Percentiles rank a stretch among this genome's conserved stretches.
Evolutionary conservation across 2,797 vertebrate species (phyloP).

Genomic region (Columba guinea): DNA sequence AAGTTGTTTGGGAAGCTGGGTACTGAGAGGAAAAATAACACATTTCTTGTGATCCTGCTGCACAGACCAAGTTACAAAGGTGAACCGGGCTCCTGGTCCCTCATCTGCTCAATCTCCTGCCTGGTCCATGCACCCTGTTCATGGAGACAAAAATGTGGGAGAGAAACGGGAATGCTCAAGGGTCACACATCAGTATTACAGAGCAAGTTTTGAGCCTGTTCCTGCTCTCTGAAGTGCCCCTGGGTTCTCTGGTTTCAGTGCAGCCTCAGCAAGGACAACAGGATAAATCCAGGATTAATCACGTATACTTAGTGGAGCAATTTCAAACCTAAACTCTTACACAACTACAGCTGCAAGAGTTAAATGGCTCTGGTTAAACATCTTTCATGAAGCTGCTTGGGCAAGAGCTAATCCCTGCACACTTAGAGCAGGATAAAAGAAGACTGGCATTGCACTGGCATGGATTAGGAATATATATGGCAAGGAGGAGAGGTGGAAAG

Average conservation of each 20-base stretch:
- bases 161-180: not conserved
- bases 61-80: not conserved
- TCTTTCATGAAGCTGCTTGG: not conserved
- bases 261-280: not conserved
- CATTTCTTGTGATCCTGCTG: not conserved
- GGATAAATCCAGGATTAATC: not conserved
- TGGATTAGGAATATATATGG: accelerated
- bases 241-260: not conserved
- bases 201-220: not conserved
- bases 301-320: not conserved
- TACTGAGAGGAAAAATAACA: not conserved
- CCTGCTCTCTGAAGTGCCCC: not conserved
- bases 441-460: not conserved
- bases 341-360: not conserved
- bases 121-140: not conserved
- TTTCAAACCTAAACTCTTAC: not conserved
- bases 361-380: not conserved
- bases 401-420: not conserved
- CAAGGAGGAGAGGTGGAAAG: not conserved
- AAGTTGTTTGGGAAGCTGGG: not conserved
- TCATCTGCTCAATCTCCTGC: not conserved
- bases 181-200: not conserved
- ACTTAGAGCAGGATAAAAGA: not conserved
- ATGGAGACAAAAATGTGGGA: not conserved
- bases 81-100: not conserved